phyloP scores from a whole-genome alignment of 2,797 vertebrate genomes.

The Rhinogobio ventralis region DNA sequence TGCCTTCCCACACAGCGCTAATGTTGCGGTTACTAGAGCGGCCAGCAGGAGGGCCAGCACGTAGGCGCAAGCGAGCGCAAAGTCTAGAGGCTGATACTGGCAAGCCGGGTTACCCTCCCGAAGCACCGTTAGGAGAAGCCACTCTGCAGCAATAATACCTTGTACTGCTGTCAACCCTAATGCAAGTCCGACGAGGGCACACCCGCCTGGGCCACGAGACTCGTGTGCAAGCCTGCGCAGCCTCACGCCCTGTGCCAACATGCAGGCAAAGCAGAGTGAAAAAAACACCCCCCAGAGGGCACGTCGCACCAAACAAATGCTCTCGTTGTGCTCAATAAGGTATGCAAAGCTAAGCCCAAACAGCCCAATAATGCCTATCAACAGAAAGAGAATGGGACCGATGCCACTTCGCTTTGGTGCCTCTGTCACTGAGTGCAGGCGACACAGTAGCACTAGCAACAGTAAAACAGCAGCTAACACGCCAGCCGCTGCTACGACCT shows the following conservation, averaged over 20 bases:
- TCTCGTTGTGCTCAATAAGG: conserved; percentile 89
- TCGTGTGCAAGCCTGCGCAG: conserved; percentile 85
- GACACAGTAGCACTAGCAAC: conserved; percentile 86
- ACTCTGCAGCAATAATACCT: conserved; percentile 93
- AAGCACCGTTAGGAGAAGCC: conserved; percentile 93
- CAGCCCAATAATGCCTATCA: conserved; percentile 88
- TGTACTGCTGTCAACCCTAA: conserved; percentile 90
- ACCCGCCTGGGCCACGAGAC: conserved; percentile 87
- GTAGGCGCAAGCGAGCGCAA: conserved; percentile 89
- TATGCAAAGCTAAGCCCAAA: conserved; percentile 93
- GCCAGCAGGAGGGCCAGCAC: conserved; percentile 87
- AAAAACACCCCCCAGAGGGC: conserved; percentile 94
- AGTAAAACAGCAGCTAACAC: conserved; percentile 85
- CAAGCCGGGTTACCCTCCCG: conserved; percentile 88
- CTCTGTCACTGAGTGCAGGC: conserved; percentile 89
- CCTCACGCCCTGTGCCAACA: conserved; percentile 90
- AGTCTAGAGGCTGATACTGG: conserved; percentile 91
- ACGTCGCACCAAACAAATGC: conserved; percentile 86
- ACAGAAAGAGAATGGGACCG: conserved; percentile 90
- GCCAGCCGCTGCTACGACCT: conserved; percentile 87
- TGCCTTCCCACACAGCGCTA: conserved; percentile 91
- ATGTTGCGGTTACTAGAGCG: conserved; percentile 81
- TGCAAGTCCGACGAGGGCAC: conserved; percentile 85
- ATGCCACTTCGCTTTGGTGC: conserved; percentile 90
- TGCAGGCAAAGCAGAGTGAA: conserved; percentile 92